A percentile compares a stretch with the other conserved stretches of the same genome.
Evolutionary conservation across 2,113 vertebrate genomes (phyloP).

Genomic region (Pelusios castaneus): DNA sequence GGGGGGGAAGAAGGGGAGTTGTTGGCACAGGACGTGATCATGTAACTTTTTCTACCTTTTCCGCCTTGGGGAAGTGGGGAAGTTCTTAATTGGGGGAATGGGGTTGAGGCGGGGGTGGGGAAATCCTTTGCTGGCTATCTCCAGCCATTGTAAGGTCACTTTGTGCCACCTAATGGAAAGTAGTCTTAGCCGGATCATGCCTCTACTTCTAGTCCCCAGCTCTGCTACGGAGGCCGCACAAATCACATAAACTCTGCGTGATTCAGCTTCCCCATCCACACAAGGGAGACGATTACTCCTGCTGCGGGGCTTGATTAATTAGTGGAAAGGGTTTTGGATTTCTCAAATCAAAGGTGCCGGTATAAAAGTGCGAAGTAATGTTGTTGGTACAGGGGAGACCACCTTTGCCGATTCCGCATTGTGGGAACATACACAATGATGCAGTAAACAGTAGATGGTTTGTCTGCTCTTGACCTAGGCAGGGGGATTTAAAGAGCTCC

Average conservation of each 20-base stretch:
- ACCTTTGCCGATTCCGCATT: conserved; percentile 6
- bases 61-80: too few relatives aligned
- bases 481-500: neutral
- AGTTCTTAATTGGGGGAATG: neutral
- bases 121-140: neutral
- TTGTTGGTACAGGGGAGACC: conserved; percentile 42
- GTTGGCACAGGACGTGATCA: neutral
- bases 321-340: neutral
- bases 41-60: neutral
- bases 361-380: conserved; percentile 49
- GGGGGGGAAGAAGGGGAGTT: neutral
- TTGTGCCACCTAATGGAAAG: neutral
- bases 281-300: neutral
- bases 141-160: neutral
- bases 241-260: neutral
- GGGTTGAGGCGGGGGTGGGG: too few relatives aligned
- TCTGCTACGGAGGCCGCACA: neutral
- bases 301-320: neutral
- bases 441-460: conserved; percentile 52
- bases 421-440: conserved; percentile 22
- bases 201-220: neutral
- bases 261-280: accelerated
- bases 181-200: neutral
- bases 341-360: neutral
- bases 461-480: conserved; percentile 41